Base-by-base conservation (phyloP, 2,888 invertebrate genomes). In the Cryptocheilus praepositus region DNA sequence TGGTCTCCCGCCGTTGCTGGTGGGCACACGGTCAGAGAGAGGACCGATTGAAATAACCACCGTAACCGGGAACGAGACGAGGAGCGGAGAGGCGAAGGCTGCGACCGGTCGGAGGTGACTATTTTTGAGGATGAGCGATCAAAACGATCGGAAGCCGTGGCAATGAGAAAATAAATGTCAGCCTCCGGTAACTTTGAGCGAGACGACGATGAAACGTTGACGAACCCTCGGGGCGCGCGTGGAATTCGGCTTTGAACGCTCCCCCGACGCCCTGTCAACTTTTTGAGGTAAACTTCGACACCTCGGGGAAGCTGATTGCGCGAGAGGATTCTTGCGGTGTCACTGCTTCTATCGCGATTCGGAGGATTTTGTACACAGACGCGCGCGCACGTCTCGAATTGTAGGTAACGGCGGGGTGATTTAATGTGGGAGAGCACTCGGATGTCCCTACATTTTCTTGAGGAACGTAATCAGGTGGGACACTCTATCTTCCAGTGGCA, bases 41-140 rank as follows among this genome's bases (percentile, higher is more conserved):
- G 36, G 36, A 36, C 36, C 36, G 36, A 36, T 36, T 36, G 36
- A 36, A 36, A 36, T 36, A 18, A 54, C 45, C 18, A 25, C 36
- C 51, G 2, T 25, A 19, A 57, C 45, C 45, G 7, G 52, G 52
- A 52, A 16, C 16, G 52, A 16, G 18, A 11, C 4, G 18, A 28
- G 13, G 5, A 8, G 8, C 2, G 16, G 8, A 43, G 16, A 18
- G 8, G 19, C 1, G 16, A 15, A 3, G 13, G 15, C 15, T 18
- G 2, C n/a, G 11, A 4, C 4, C 5, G 19, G 13, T 11, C 16
- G 21, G 21, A 54, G 25, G 21, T 62, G 65, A 73, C 65, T 73
- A 70, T 75, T 77, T 77, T 77, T 77, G 61, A 75, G 75, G 75
- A 66, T 73, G 77, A 77, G 3, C 71, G 77, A 77, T 77, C 77